These are phyloP conservation scores for Calameuta idolon DNA, from an alignment of 2,888 invertebrate genomes.

Conservation along the genomic window DNA sequence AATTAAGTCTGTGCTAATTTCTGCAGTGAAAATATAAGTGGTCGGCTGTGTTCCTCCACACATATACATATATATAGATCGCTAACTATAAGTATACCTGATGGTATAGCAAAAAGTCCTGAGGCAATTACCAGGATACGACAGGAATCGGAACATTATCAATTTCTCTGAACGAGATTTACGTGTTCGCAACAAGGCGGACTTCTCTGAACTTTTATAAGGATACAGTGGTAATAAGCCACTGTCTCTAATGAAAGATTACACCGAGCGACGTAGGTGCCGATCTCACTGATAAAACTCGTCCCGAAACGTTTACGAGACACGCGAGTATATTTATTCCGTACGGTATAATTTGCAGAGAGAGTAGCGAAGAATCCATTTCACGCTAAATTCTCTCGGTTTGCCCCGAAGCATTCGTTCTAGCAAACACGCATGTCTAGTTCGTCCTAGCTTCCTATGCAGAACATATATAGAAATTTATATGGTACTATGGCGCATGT, in stretches of 20 bases:
- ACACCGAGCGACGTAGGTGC: neutral
- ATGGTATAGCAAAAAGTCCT: neutral
- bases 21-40: neutral
- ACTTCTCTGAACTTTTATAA: neutral
- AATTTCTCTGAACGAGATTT: neutral
- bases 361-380: constrained; percentile 31
- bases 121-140: neutral
- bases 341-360: constrained; percentile 12
- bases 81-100: neutral
- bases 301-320: neutral
- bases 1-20: neutral
- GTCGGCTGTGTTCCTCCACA: neutral
- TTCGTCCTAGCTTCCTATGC: constrained; percentile 17
- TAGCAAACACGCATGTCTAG: constrained; percentile 18
- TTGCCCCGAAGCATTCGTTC: neutral
- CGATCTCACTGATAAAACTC: neutral
- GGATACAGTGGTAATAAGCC: neutral
- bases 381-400: constrained; percentile 26
- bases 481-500: neutral
- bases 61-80: neutral
- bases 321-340: neutral
- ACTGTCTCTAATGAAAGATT: neutral
- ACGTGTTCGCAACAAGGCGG: neutral
- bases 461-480: neutral
- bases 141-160: neutral